Base-by-base conservation (phyloP, 2,797 vertebrate species). In the Chromobotia macracanthus region DNA sequence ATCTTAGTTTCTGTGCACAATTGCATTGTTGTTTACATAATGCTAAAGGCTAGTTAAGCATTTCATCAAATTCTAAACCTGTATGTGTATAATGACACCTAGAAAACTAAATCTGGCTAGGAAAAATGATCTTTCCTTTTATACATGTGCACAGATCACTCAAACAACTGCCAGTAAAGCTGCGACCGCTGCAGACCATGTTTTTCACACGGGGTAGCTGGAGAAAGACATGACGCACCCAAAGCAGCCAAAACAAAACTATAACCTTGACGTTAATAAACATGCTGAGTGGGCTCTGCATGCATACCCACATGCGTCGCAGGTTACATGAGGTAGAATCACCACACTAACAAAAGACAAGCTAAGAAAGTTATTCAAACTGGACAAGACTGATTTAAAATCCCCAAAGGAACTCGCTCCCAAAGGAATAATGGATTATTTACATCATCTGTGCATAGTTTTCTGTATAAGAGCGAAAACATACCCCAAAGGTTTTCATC, bases 161-260 rank as follows among this genome's bases (percentile, higher is more conserved):
- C 41, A 73, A 48, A 61, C 41, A 61, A 51, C 16, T 51, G 16
- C 18, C 44, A 46, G 41, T 46, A 44, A 65, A 41, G 51, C 31
- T 16, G 3, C 19, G 28, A 65, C 5, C 9, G 19, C 31, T 65
- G 15, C 48, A 75, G 31, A 31, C 73, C 1, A 28, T 67, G 21
- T 56, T 48, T 53, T 70, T 15, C 35, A 72, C 53, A 41, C 46
- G 65, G 69, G 41, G 51, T 15, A 58, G 31, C 44, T 53, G 23
- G 70, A 6, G 10, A 66, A 35, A 16, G 35, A 19, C n/a, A 70
- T 61, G 53, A 61, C 4, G 16, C 75, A 70, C 66, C n/a, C 56
- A 18, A 71, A 65, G 50, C 77, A 64, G 60, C 48, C 50, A 53
- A 71, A 70, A 79, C 68, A 72, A 64, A 64, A 64, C 44, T 41